Evolutionary conservation across 2,888 invertebrate genomes (phyloP), one percentile per base, ranked within the genome.

Genomic region (Calameuta filiformis): DNA sequence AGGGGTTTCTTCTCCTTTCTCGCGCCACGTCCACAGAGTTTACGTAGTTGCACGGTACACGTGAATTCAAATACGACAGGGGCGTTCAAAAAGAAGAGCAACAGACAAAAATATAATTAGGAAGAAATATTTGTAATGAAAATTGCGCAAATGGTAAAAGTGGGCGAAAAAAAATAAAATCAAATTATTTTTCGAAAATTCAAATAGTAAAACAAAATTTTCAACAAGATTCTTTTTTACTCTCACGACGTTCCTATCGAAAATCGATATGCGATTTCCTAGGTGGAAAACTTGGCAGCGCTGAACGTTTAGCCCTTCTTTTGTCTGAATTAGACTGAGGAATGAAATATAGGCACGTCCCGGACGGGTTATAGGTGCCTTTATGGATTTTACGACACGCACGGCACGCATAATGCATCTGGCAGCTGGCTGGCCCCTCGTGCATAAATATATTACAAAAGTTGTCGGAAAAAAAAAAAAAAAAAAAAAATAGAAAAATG

Each of bases 261-360:
- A 82, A 84, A 84, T 85, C 82, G 82, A 83, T 84, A 84, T 82
- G 83, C 84, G 85, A 83, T 84, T 84, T 82, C 81, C 83, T 81
- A 75, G 78, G 74, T 75, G 69, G 40, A 37, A 35, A 71, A 77
- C 71, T 69, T 35, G 75, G 34, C 75, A 68, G 23, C 40, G 35
- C 34, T 30, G 71, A 77, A 75, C 76, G 78, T 40, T 75, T 77
- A 75, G 71, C 73, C 77, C 37, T 77, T 77, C 80, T 81, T 56
- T 81, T 75, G 81, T 79, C 78, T 81, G 81, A 83, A 84, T 83
- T 80, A 83, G 81, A 83, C 79, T 81, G 77, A 77, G 77, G 78
- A 77, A 82, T 83, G 80, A 81, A 79, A 82, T 81, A 83, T 82
- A 81, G 82, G 80, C 79, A 80, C 75, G 69, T 73, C 75, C 79